Percentiles rank a stretch among this genome's conserved stretches.
Conservation (phyloP, 64 coral and sea anemone genomes). For the Catalaphyllia jardinei region DNA sequence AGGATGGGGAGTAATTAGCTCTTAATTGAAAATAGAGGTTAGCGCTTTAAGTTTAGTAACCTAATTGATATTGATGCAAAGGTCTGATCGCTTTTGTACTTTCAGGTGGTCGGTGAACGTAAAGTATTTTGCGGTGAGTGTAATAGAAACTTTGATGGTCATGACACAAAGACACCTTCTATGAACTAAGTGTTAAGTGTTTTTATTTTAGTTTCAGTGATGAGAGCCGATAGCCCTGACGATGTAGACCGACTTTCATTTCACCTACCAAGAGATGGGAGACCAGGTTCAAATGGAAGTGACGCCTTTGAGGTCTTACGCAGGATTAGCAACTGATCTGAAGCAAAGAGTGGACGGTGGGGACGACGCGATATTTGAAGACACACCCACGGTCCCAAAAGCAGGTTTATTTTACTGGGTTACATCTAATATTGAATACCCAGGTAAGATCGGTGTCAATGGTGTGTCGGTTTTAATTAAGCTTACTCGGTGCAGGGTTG, state of each 20-base stretch:
- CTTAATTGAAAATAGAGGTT: no score
- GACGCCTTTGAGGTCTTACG: conserved; percentile 37
- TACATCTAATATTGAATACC: conserved; percentile 45
- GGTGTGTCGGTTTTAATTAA: background rate
- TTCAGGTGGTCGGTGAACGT: conserved; percentile 50
- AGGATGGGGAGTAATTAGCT: no score
- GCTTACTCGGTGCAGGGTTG: no score
- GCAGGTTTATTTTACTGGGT: conserved; percentile 55
- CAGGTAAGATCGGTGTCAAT: conserved; percentile 3
- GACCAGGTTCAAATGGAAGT: conserved; percentile 59
- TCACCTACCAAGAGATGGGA: conserved; percentile 54
- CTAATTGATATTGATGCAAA: background rate
- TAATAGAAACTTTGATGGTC: background rate
- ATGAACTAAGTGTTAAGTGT: background rate
- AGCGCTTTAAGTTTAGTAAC: no score
- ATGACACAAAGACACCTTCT: background rate
- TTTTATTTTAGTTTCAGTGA: background rate
- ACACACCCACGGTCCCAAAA: conserved; percentile 15
- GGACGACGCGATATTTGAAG: conserved; percentile 1
- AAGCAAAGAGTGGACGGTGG: conserved; percentile 7
- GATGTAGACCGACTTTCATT: conserved; percentile 39
- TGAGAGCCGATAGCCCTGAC: conserved; percentile 35
- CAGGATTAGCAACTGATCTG: conserved; percentile 42
- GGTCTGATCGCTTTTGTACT: background rate
- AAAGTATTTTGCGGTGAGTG: conserved; percentile 46